Conservation (phyloP, 2,888 invertebrate species). For the Epinotia bilunana region DNA sequence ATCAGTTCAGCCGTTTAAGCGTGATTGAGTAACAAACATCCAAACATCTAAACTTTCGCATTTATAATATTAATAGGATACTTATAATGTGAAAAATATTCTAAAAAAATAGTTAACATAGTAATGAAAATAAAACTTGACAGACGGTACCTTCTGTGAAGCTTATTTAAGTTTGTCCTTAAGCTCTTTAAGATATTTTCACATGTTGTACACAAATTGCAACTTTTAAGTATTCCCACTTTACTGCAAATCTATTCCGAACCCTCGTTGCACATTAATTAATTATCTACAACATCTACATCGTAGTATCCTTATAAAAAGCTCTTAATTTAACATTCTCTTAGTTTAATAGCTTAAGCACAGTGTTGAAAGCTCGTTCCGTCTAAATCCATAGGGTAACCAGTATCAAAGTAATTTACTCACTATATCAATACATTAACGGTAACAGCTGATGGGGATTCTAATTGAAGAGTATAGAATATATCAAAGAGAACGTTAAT, state of each 20-base stretch:
- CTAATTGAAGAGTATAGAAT: not conserved
- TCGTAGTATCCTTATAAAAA: constrained; percentile 65
- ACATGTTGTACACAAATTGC: not conserved
- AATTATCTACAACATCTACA: constrained; percentile 72
- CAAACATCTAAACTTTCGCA: too few relatives aligned
- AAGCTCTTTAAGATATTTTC: not conserved
- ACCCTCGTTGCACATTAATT: constrained; percentile 58
- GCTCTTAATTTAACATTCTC: too few relatives aligned
- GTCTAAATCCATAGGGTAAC: constrained; percentile 54
- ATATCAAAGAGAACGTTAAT: not conserved
- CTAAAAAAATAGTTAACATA: too few relatives aligned
- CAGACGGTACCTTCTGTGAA: not conserved
- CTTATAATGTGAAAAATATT: not conserved
- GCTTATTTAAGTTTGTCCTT: not conserved
- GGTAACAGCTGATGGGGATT: constrained; percentile 34
- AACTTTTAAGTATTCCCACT: constrained; percentile 56
- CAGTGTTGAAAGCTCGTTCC: constrained; percentile 76
- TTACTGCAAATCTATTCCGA: constrained; percentile 57
- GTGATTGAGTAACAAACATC: too few relatives aligned
- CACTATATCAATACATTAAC: constrained; percentile 15
- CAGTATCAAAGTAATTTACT: constrained; percentile 37
- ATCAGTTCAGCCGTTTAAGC: too few relatives aligned
- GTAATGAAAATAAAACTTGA: too few relatives aligned
- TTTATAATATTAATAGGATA: too few relatives aligned
- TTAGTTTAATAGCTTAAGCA: constrained; percentile 72